A percentile compares a stretch with the other conserved stretches of the same genome.
phyloP scores from a whole-genome alignment of 2,888 invertebrate genomes.

The Chymomyza fuscimana region DNA sequence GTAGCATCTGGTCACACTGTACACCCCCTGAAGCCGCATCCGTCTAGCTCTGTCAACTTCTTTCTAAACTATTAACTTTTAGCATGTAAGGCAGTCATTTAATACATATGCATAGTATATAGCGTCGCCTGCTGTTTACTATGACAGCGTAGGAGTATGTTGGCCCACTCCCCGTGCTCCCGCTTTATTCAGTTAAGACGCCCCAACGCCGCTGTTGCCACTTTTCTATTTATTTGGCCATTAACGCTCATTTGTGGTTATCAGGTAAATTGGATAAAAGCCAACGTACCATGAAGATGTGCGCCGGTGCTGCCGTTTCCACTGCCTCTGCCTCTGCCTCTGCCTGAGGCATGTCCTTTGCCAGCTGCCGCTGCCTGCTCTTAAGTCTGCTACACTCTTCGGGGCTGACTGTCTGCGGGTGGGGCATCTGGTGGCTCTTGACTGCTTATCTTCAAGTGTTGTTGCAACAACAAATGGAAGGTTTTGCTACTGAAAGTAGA shows the following conservation, averaged over 20 bases:
- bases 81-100: not conserved
- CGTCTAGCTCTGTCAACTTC: not conserved
- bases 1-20: not conserved
- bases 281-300: constrained; percentile 67
- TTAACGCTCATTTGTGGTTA: constrained; percentile 73
- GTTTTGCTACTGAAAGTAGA: constrained; percentile 30
- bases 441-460: constrained; percentile 65
- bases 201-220: constrained; percentile 67
- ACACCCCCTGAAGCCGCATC: not conserved
- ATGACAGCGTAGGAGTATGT: not conserved
- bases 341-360: constrained; percentile 28
- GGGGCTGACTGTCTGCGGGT: not conserved
- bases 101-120: not conserved
- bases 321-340: constrained; percentile 12
- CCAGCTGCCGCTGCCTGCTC: constrained; percentile 10
- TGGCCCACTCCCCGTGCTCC: not conserved
- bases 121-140: not conserved
- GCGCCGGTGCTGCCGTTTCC: constrained; percentile 18
- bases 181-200: constrained; percentile 57
- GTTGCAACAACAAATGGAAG: constrained; percentile 61
- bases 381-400: not conserved
- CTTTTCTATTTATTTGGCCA: constrained; percentile 74
- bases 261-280: constrained; percentile 74
- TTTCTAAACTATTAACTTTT: not conserved
- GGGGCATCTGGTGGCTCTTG: not conserved